phyloP scores from a whole-genome alignment of 1,140 invertebrate genomes.

The Caenorhabditis brenneri region DNA sequence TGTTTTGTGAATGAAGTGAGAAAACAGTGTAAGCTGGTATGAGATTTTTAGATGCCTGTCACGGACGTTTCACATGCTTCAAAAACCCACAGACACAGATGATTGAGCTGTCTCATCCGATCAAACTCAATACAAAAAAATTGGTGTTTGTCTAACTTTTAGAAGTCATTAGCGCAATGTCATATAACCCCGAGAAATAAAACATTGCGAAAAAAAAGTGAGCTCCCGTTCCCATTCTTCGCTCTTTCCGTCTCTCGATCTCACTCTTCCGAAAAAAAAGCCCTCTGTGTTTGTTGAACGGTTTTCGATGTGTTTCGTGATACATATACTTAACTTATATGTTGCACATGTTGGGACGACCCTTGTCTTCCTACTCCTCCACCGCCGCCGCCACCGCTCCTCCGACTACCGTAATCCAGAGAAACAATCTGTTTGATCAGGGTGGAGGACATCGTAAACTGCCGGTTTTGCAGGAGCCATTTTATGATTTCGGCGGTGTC shows the following conservation, averaged over 20 bases:
- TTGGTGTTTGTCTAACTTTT: neutral
- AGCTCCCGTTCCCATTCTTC: neutral
- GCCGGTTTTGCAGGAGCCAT: neutral
- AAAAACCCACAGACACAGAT: no score
- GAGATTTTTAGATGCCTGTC: no score
- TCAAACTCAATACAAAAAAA: neutral
- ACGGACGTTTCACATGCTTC: no score
- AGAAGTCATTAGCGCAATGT: neutral
- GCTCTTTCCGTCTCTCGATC: neutral
- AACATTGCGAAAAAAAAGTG: neutral
- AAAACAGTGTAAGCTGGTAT: no score
- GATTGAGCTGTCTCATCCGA: neutral
- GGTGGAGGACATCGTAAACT: neutral
- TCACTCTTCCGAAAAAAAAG: neutral
- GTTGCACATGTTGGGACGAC: neutral
- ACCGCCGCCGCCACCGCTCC: neutral
- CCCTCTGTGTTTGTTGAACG: neutral
- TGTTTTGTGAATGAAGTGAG: no score
- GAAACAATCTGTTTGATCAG: neutral
- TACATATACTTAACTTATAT: conserved; percentile 29
- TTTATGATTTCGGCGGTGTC: neutral
- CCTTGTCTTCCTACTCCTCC: no score
- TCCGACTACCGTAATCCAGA: neutral
- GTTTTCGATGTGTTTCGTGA: conserved; percentile 26
- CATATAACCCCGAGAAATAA: neutral